Base-by-base conservation (phyloP, 2,797 vertebrate genomes). In the Philypnodon macrostomus region DNA sequence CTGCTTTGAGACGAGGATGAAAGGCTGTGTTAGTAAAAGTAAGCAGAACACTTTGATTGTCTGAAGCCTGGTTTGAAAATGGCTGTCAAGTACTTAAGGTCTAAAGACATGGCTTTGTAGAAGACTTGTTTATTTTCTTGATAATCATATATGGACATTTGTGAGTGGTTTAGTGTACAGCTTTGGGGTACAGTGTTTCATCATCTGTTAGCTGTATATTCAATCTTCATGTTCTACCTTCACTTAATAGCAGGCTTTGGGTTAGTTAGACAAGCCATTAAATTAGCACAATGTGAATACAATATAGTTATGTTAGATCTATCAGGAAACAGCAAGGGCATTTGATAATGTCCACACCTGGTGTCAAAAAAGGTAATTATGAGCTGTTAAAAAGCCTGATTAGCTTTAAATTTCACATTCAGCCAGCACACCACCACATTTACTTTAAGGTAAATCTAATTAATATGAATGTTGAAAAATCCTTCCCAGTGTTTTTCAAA, bases 21-120 rank as follows among this genome's bases (percentile, higher is more conserved):
- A 66, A 64, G 27, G 50, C 30, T 23, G 15, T 2, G 0, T 38
- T 39, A 31, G 24, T 27, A 47, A 57, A 51, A 67, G 48, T 16
- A 18, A 39, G 61, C 45, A 67, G 54, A 47, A 42, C 5, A 13
- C 13, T 47, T 53, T 61, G 46, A 58, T 46, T 72, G n/a, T 41
- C 13, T 31, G 33, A 73, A 60, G 52, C 7, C 21, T 47, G 38
- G 5, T n/a, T 58, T 73, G 14, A 26, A 67, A 55, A 39, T 3
- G 0, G 34, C 34, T 44, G 50, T 66, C 39, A 67, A 26, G 27
- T 31, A 33, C 41, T 56, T 35, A 18, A 16, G 19, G 33, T 61
- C 18, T 41, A 2, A 60, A 53, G 37, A 48, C 41, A 46, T 11
- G 39, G 17, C 67, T 58, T 52, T 61, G 44, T 64, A 46, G 29